phyloP scores from a whole-genome alignment of 1,140 invertebrate species.

The Eumeta japonica region DNA sequence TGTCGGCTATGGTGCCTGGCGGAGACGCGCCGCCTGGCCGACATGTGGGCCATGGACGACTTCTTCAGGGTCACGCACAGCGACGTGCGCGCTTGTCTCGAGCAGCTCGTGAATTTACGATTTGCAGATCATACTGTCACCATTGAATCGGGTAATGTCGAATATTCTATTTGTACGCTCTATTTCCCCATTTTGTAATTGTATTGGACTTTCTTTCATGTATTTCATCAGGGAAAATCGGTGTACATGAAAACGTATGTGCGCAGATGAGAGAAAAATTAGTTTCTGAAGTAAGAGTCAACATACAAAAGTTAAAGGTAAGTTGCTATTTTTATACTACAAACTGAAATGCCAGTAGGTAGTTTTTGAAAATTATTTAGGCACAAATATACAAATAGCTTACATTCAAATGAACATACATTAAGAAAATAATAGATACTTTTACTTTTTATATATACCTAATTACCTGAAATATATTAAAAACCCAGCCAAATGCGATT shows the following conservation, averaged over 20 bases:
- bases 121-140: constrained; percentile 62
- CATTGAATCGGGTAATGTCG: constrained; percentile 49
- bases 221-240: constrained; percentile 42
- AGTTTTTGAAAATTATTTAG: background rate
- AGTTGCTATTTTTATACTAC: constrained; percentile 6
- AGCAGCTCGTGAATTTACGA: constrained; percentile 62
- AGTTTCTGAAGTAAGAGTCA: constrained; percentile 71
- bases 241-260: constrained; percentile 58
- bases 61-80: constrained; percentile 64
- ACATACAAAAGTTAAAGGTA: constrained; percentile 72
- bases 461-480: no score
- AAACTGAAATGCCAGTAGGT: background rate
- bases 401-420: background rate
- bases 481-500: no score
- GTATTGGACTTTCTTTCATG: constrained; percentile 11
- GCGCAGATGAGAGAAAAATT: constrained; percentile 75
- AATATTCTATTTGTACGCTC: constrained; percentile 4
- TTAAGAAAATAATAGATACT: background rate
- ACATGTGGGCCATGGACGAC: constrained; percentile 70
- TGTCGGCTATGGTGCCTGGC: constrained; percentile 71
- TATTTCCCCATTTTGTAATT: background rate
- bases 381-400: background rate
- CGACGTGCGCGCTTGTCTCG: constrained; percentile 68
- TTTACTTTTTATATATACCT: no score
- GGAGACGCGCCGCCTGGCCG: constrained; percentile 67